Conservation (phyloP, 2,888 invertebrate species). For the Drosophila falleni region DNA sequence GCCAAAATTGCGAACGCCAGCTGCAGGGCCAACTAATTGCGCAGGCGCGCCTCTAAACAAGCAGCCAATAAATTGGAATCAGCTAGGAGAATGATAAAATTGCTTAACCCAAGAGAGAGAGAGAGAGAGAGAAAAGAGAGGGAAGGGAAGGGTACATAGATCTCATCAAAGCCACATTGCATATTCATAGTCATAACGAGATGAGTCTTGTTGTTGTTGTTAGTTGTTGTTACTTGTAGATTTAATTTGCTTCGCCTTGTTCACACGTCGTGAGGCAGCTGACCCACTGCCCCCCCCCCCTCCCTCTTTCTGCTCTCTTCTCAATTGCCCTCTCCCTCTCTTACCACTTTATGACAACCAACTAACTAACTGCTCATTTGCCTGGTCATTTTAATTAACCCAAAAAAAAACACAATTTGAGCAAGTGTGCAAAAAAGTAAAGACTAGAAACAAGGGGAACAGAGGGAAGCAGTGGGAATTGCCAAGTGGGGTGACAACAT, state of each 20-base stretch:
- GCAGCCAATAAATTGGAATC: slow-evolving; percentile 13
- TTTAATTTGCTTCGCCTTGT: slow-evolving; percentile 56
- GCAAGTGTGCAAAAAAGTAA: slow-evolving; percentile 52
- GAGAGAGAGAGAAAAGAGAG: too few relatives aligned
- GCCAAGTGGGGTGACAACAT: slow-evolving; percentile 63
- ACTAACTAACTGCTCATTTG: slow-evolving; percentile 71
- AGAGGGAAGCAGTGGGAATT: neutral
- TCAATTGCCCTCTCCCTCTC: neutral
- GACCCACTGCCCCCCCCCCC: slow-evolving; percentile 42
- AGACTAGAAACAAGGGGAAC: neutral
- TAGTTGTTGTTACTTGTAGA: slow-evolving; percentile 29
- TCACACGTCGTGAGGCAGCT: slow-evolving; percentile 61
- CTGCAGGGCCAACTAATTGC: slow-evolving; percentile 60
- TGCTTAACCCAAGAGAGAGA: neutral
- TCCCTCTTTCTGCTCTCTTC: too few relatives aligned
- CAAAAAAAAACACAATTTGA: slow-evolving; percentile 55
- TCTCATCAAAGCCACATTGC: slow-evolving; percentile 67
- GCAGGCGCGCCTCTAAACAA: slow-evolving; percentile 39
- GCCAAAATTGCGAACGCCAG: slow-evolving; percentile 62
- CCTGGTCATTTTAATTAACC: slow-evolving; percentile 75
- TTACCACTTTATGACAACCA: neutral
- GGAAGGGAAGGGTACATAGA: slow-evolving; percentile 7
- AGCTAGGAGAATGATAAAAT: slow-evolving; percentile 2
- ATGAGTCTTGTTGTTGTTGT: slow-evolving; percentile 21
- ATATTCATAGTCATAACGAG: slow-evolving; percentile 73